A percentile compares a stretch with the other conserved stretches of the same genome.
Conservation (phyloP, 2,888 invertebrate species). For the Cephonodes hylas region DNA sequence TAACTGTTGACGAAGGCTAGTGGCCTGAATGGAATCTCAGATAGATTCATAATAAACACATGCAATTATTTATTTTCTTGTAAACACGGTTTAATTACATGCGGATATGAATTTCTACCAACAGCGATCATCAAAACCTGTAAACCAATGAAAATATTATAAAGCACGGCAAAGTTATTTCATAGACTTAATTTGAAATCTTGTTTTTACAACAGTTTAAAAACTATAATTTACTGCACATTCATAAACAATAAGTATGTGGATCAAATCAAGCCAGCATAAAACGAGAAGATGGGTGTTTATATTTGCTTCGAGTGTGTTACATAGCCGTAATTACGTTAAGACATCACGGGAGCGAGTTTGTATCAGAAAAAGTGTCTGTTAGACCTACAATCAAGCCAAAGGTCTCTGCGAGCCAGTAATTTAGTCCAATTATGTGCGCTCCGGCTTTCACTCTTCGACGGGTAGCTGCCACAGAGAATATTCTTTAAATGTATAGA, state of each 20-base stretch:
- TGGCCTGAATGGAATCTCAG: too few relatives aligned
- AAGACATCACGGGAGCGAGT: conserved; percentile 17
- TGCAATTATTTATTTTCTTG: too few relatives aligned
- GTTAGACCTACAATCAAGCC: conserved; percentile 34
- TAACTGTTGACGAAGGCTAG: too few relatives aligned
- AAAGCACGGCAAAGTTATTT: too few relatives aligned
- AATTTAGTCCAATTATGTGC: conserved; percentile 52
- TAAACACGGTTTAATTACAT: too few relatives aligned
- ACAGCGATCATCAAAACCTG: too few relatives aligned
- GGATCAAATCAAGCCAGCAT: neutral
- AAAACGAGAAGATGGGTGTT: neutral
- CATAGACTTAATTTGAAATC: too few relatives aligned
- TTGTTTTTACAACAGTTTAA: too few relatives aligned
- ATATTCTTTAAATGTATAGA: conserved; percentile 37
- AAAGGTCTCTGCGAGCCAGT: conserved; percentile 39
- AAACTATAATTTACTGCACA: neutral
- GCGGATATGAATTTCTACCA: too few relatives aligned
- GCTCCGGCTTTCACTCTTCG: conserved; percentile 42
- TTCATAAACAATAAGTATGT: neutral
- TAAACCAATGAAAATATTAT: too few relatives aligned
- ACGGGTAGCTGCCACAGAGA: conserved; percentile 32
- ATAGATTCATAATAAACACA: too few relatives aligned
- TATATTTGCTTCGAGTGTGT: neutral
- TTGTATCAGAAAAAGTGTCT: conserved; percentile 43
- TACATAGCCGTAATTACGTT: neutral